Conservation (phyloP, 1,140 invertebrate genomes). For the Drosophila varians region DNA sequence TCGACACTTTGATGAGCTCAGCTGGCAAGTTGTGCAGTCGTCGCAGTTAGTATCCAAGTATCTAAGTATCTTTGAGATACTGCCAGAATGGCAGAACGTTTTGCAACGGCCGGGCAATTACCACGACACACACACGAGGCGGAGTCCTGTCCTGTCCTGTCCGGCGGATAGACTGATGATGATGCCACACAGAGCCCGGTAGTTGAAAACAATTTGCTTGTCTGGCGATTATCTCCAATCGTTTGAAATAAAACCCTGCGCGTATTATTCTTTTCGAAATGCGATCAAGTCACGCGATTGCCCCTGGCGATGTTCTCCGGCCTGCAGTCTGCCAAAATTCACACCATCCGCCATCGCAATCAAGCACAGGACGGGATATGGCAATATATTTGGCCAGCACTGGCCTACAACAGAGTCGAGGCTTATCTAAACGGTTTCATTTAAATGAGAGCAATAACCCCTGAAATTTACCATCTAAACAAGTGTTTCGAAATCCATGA, state of each 20-base stretch:
- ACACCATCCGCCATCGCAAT: conserved; percentile 20
- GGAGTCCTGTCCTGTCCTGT: conserved; percentile 40
- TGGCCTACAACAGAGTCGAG: not conserved
- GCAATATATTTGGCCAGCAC: no score
- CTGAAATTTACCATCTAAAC: not conserved
- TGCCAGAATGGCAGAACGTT: conserved; percentile 31
- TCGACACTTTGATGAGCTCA: conserved; percentile 72
- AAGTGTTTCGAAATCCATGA: no score
- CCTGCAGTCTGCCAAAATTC: conserved; percentile 52
- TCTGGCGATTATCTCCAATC: conserved; percentile 58
- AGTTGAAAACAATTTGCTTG: conserved; percentile 60
- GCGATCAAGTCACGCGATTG: conserved; percentile 59
- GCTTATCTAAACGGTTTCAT: not conserved
- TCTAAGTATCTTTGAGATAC: conserved; percentile 44
- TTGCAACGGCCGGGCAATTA: conserved; percentile 27
- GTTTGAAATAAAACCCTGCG: conserved; percentile 37
- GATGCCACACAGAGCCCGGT: conserved; percentile 46
- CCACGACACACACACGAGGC: conserved; percentile 3
- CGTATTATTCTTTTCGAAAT: conserved; percentile 55
- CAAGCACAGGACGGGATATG: not conserved
- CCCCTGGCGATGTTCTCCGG: conserved; percentile 2
- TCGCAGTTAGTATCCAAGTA: conserved; percentile 20
- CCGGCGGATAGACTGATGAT: conserved; percentile 18
- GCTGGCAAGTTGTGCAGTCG: conserved; percentile 38
- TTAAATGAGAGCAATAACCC: not conserved